Base-by-base conservation (phyloP, 2,797 vertebrate species). In the Cryptoprocta ferox region DNA sequence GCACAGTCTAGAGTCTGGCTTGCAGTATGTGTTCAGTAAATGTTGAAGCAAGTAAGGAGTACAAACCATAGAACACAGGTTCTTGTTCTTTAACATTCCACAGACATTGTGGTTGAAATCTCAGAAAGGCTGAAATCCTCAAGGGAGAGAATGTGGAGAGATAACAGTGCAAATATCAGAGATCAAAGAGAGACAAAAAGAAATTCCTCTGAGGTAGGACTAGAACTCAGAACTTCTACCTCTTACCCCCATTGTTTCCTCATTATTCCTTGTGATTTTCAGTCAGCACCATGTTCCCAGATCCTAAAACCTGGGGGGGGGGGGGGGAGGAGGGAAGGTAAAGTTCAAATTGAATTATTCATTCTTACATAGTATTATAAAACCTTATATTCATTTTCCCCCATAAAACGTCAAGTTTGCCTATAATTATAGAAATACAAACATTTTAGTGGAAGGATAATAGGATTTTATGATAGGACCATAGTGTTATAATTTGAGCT, bases 361-460 rank as follows among this genome's bases (percentile, higher is more conserved):
- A 42, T 39, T 93, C 71, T 80, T 53, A 91, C 42, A 16, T 59
- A 53, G 35, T 70, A 71, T 28, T 70, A 6, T 83, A 89, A 91
- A 96, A 63, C 45, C 7, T 80, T 61, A 56, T 28, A 59, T 28
- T 78, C 28, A 45, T 65, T 92, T 87, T 4, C 10, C 15, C 28
- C 13, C 37, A 56, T 75, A 89, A 86, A 70, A 56, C 18, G 42
- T 24, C 6, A 21, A 1, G 80, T 81, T 88, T 84, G 13, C 18
- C 30, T 61, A 0, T 37, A 73, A 68, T 32, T 63, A 0, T 68
- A 93, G 50, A 89, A 56, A 6, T 66, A 53, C 16, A 39, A 70
- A 80, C 75, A 79, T 90, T 89, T 91, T 88, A 87, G 35, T 76
- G 30, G 15, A 87, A 68, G 12, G 45, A 50, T 86, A 86, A 87